Evolutionary conservation across 2,797 vertebrate genomes (phyloP).

Genomic region (Diglossa cyanea): DNA sequence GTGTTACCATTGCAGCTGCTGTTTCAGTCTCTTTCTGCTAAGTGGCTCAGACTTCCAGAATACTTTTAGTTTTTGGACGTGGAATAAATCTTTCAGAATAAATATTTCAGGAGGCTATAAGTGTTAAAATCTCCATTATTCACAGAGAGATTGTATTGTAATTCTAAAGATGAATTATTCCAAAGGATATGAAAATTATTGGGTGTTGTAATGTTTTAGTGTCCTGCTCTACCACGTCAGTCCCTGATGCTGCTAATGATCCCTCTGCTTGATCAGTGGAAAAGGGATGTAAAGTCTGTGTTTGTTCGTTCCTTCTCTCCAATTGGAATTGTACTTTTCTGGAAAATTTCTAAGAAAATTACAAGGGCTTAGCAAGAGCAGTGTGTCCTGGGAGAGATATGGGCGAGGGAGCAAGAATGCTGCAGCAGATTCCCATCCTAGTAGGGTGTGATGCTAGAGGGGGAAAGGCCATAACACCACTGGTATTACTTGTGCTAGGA

Average conservation of each 20-base stretch:
- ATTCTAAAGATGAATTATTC: background rate
- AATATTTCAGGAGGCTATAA: background rate
- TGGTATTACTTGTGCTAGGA: background rate
- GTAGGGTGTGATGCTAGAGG: background rate
- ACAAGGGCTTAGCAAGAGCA: background rate
- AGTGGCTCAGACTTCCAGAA: background rate
- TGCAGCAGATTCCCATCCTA: background rate
- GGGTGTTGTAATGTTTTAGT: background rate
- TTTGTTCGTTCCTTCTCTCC: background rate
- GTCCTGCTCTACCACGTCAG: background rate
- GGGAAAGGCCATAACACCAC: background rate
- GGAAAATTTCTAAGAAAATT: background rate
- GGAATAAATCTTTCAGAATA: background rate
- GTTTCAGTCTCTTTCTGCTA: background rate
- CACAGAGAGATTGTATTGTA: background rate
- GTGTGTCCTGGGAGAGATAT: background rate
- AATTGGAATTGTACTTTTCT: background rate
- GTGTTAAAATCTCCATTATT: background rate
- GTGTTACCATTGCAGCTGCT: background rate
- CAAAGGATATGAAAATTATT: background rate
- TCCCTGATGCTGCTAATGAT: background rate
- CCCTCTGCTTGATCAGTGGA: background rate
- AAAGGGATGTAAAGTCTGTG: background rate
- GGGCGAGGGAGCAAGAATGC: background rate
- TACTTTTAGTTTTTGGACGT: background rate